Evolutionary conservation across 2,888 invertebrate genomes (phyloP), one percentile per base, ranked within the genome.

Genomic region (Drosophila mercatorum): DNA sequence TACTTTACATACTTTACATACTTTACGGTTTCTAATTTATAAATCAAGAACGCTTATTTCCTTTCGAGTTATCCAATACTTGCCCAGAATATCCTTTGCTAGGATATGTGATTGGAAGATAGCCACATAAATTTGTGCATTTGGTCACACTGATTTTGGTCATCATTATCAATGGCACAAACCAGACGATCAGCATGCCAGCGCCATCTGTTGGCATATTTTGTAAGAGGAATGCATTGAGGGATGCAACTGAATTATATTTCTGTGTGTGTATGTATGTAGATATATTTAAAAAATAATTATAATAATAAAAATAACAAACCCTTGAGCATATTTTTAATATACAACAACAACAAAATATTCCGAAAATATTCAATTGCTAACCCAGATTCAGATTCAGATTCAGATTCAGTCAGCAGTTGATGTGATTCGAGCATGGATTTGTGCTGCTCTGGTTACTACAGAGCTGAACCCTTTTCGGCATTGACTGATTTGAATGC

Each of bases 151-250:
- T 49, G 12, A 7, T 34, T 3, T 17, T n/a, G 5, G 4, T 22
- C 17, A 0, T 5, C 12, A 26, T 11, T 62, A 72, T 22, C 58
- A 11, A 49, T 17, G 68, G 47, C 73, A 68, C 73, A 58, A 74
- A 64, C 73, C 73, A 8, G 36, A 14, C n/a, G 73, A 74, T 74
- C 72, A 5, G 31, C 6, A 1, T 1, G 8, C 1, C 0, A 49
- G 68, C 73, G 73, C 73, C 73, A 73, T 53, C 73, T 74, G 36
- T 64, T 41, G 63, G 3, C 5, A 8, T 22, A 22, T 22, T 17
- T 5, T 5, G 26, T 3, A 26, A 58, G 11, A 14, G n/a, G 8
- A 0, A 17, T 3, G 0, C 31, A 6, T 10, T 11, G 8, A 49
- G 17, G 17, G 17, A n/a, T 5, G 1, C 17, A 2, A 51, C 5